Evolutionary conservation across 2,113 vertebrate species (phyloP), one percentile per base, ranked within the genome.

Genomic region (Paratilapia polleni): DNA sequence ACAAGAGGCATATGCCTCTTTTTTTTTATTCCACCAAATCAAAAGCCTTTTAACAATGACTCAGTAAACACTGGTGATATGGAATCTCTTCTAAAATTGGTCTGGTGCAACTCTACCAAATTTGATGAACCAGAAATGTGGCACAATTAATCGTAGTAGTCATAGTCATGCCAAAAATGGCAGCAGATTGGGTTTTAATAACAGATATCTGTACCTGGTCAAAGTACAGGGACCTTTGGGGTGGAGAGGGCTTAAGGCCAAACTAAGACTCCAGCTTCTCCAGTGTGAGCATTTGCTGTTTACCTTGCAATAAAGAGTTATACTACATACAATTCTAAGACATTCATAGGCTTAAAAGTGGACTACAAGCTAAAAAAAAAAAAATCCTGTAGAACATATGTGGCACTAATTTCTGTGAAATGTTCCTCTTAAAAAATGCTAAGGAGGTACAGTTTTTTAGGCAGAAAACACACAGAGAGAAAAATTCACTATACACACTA

Each of bases 391-490:
- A 68, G 28, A 31, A 24, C 20, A 60, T 36, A 3, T 1, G 0
- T 7, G 15, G 24, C 0, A 9, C 28, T 68, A 20, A 63, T 43
- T 76, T 41, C 57, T 62, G 20, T 36, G 15, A 63, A 47, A 52
- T 22, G 77, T 15, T 17, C 6, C 17, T 6, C 5, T 28, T 20
- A 19, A 52, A 63, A 78, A 61, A 1, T 6, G 3, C 20, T 31
- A 15, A 2, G 43, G 36, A 64, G 17, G 81, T 62, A 76, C 78
- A 70, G 63, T 49, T 78, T 78, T 63, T 77, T 64, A 43, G 31
- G 59, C 56, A 76, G 26, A 59, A 74, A 84, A 88, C 81, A 85
- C 80, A 77, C 66, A 49, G 3, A 82, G 68, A 58, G 8, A 77
- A 28, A 73, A 36, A 78, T 28, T 59, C 70, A 70, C 79, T 34